Evolutionary conservation across 2,888 invertebrate genomes (phyloP), one percentile per base, ranked within the genome.

Genomic region (Amiota communis): DNA sequence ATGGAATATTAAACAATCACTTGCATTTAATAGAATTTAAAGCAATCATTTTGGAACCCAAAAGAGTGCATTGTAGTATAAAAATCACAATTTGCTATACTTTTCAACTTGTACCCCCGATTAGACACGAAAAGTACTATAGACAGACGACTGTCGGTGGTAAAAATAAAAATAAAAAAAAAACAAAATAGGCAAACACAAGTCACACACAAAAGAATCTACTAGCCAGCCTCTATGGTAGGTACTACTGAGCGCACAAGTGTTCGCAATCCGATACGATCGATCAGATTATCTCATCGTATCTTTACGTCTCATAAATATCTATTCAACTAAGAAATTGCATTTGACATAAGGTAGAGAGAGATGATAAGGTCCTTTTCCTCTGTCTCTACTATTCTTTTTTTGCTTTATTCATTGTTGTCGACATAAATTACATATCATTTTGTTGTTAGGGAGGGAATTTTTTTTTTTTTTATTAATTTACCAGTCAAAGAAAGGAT

Each of bases 351-450:
- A 81, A 81, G 67, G 78, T 76, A 79, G 51, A 23, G 36, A 36
- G 36, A 36, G 23, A 23, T 36, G 36, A 36, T 36, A 6, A 36
- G 36, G 36, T 51, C 67, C 67, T 68, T 51, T 65, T 23, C 11
- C 13, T 80, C 78, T 75, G 74, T 61, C n/a, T 61, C n/a, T 23
- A 15, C 59, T 15, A 15, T 20, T 47, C 59, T 57, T 56, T 51
- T 56, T 49, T 72, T 71, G 69, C 74, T 74, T 70, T 65, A 64
- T 69, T 23, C 23, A 72, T 83, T 86, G 83, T 83, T 36, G 36
- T 36, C 36, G 36, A 36, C 83, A 79, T 83, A 83, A 83, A 83
- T 83, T 83, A 83, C 83, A 86, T 83, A 77, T 81, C 80, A 84
- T 86, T 86, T 83, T 79, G 86, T 77, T 68, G 68, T 64, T 72